phyloP scores from a whole-genome alignment of 2,113 vertebrate genomes.

The Trochalopteron elliotii region DNA sequence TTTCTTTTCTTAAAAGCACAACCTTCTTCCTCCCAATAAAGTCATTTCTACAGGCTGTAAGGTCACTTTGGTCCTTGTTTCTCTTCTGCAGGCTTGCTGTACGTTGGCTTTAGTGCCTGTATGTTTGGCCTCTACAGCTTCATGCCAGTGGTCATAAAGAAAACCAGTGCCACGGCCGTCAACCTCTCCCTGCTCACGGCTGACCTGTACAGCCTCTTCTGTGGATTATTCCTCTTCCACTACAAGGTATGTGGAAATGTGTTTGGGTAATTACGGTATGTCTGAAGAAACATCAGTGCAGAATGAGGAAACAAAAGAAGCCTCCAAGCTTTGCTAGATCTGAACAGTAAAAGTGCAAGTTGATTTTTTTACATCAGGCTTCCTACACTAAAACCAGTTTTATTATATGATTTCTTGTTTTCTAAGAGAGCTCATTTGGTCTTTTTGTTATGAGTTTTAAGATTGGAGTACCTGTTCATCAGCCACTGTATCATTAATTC shows the following conservation, averaged over 20 bases:
- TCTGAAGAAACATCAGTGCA: background rate
- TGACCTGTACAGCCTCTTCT: slow-evolving; percentile 93
- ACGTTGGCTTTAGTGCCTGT: slow-evolving; percentile 90
- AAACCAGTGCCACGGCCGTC: slow-evolving; percentile 90
- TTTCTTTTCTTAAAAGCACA: background rate
- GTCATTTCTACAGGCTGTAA: background rate
- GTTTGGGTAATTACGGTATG: background rate
- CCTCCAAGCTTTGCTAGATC: background rate
- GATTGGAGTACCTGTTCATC: background rate
- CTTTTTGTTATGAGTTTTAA: background rate
- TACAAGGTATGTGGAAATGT: slow-evolving; percentile 83
- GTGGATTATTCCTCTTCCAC: slow-evolving; percentile 92
- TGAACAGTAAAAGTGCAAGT: background rate
- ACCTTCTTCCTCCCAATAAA: background rate
- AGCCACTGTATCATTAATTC: background rate
- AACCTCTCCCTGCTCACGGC: slow-evolving; percentile 93
- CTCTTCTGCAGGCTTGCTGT: slow-evolving; percentile 83
- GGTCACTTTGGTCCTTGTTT: background rate
- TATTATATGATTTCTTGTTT: background rate
- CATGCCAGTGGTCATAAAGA: slow-evolving; percentile 93
- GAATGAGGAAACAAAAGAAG: background rate
- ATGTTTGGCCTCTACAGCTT: slow-evolving; percentile 97
- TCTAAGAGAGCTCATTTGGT: background rate
- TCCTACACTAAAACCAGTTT: background rate
- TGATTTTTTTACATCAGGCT: background rate